Base-by-base conservation (phyloP, 1,140 invertebrate species). In the Drosophila ercepeae region DNA sequence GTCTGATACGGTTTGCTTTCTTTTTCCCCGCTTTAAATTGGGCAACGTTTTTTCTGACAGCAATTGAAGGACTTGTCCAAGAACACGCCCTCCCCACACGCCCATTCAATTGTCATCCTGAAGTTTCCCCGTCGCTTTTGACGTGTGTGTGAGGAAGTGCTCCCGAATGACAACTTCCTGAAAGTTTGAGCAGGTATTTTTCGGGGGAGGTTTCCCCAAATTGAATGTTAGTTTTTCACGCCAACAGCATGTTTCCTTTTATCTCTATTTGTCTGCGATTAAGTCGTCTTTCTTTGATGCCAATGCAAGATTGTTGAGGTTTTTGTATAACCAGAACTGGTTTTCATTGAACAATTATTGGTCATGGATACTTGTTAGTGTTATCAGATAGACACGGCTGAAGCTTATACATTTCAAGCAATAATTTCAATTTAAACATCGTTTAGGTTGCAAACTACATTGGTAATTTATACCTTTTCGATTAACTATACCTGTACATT, bases 101-200 rank as follows among this genome's bases (percentile, higher is more conserved):
- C 78, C 78, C 68, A 46, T 34, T 36, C 78, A 82, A 82, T 82
- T 77, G 78, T 73, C 78, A 73, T 77, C 39, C 69, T 53, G 42
- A 68, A 84, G 79, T 79, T 75, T 63, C 52, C 55, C 57, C 75
- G 75, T 83, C 71, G 13, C 61, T 59, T 60, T 67, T 77, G 49
- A 67, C 64, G 41, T 64, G 58, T 41, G 45, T 46, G 53, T 41
- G 18, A 44, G 50, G 48, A 57, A 46, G 51, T 25, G 44, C 39
- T 57, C 39, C 36, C 29, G n/a, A 53, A 53, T 34, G 63, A 67
- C 63, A 67, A 67, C 60, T 67, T 63, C 57, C 46, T 45, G 29
- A 34, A 52, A 53, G 36, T 65, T 65, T 32, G 16, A 53, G 39
- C 46, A 53, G 46, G 63, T 65, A 65, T 52, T 34, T 61, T 44